phyloP scores from a whole-genome alignment of 2,113 vertebrate genomes.

The Dendrocopos noguchii region DNA sequence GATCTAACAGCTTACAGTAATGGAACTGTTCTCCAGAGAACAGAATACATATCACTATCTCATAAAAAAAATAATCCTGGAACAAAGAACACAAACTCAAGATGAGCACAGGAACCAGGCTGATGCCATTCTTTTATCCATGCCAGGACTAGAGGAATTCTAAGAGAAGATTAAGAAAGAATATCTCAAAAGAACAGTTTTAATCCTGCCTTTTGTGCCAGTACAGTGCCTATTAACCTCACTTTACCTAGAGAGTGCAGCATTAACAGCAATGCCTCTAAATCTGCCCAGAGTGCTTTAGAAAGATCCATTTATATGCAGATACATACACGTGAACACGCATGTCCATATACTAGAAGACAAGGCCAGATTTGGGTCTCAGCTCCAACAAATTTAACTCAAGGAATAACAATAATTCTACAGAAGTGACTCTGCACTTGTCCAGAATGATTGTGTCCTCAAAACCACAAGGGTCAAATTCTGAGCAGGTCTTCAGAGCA shows the following conservation, averaged over 20 bases:
- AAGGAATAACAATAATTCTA: not conserved
- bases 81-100: not conserved
- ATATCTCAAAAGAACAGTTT: constrained; percentile 26
- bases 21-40: constrained; percentile 14
- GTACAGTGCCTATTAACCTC: not conserved
- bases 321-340: not conserved
- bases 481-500: not conserved
- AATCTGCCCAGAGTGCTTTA: not conserved
- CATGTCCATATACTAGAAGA: rapidly evolving
- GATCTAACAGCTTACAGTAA: constrained; percentile 48
- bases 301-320: not conserved
- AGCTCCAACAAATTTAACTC: not conserved
- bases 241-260: not conserved
- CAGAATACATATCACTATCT: not conserved
- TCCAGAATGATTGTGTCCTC: not conserved
- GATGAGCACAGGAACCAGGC: not conserved
- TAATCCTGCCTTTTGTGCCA: constrained; percentile 17
- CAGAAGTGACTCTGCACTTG: not conserved
- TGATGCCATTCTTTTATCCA: constrained; percentile 32
- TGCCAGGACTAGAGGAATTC: not conserved
- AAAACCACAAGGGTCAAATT: not conserved
- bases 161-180: constrained; percentile 20
- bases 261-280: not conserved
- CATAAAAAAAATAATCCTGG: not conserved
- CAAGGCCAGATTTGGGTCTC: not conserved